Conservation (phyloP, 2,797 vertebrate genomes). For the Pogoniulus pusillus region DNA sequence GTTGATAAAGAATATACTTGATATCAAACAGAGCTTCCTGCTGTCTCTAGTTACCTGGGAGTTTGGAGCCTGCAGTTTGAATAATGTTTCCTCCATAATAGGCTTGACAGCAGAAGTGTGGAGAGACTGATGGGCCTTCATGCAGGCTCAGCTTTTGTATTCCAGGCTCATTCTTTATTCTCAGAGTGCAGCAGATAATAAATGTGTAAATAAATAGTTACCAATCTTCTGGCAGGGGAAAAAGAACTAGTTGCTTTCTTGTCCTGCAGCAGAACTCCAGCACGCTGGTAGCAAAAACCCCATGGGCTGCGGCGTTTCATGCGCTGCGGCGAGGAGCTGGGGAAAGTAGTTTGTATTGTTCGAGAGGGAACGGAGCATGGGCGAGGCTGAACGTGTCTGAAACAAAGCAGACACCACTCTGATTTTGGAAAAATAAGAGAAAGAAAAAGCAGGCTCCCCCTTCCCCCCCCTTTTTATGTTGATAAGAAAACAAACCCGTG, state of each 20-base stretch:
- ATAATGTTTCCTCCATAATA: constrained; percentile 91
- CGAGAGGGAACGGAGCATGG: background rate
- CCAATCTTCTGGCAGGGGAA: constrained; percentile 68
- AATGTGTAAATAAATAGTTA: constrained; percentile 80
- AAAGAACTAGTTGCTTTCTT: constrained; percentile 72
- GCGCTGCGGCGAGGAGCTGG: background rate
- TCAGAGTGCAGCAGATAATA: constrained; percentile 72
- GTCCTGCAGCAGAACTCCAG: constrained; percentile 58
- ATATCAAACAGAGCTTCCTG: constrained; percentile 82
- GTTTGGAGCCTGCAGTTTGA: constrained; percentile 85
- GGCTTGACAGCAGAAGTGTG: constrained; percentile 98
- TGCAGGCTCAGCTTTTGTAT: constrained; percentile 80
- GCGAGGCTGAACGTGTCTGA: background rate
- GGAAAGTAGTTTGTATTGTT: background rate
- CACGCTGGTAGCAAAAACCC: constrained; percentile 11
- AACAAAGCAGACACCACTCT: background rate
- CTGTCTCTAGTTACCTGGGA: constrained; percentile 94
- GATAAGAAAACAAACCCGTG: background rate
- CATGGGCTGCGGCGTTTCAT: background rate
- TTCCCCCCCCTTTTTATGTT: background rate
- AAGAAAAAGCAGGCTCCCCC: no score
- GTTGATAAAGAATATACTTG: constrained; percentile 80
- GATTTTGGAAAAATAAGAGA: no score
- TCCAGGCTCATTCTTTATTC: constrained; percentile 81
- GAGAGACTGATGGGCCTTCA: constrained; percentile 95